Percentiles rank a stretch among this genome's conserved stretches.
Evolutionary conservation across 2,888 invertebrate species (phyloP).

Genomic region (Apocheima hispidaria): DNA sequence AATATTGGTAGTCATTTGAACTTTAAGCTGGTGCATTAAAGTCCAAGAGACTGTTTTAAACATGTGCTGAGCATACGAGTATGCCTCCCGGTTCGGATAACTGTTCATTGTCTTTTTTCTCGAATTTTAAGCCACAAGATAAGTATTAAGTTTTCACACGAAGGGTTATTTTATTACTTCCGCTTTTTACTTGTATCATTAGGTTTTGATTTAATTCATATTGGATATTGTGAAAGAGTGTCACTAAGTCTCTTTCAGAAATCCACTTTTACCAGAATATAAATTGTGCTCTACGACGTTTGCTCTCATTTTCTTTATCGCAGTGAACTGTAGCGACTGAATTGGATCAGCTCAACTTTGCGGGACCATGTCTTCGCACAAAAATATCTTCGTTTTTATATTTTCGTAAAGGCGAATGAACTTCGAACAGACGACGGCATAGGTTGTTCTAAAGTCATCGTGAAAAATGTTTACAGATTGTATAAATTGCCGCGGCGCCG

Average conservation of each 20-base stretch:
- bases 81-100: slow-evolving; percentile 36
- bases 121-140: slow-evolving; percentile 10
- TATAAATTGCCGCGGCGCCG: slow-evolving; percentile 23
- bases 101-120: slow-evolving; percentile 43
- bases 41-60: slow-evolving; percentile 8
- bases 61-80: slow-evolving; percentile 31
- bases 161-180: slow-evolving; percentile 20
- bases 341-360: slow-evolving; percentile 32
- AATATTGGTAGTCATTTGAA: slow-evolving; percentile 1
- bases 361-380: slow-evolving; percentile 41
- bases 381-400: slow-evolving; percentile 45
- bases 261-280: slow-evolving; percentile 3
- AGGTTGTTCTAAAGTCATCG: slow-evolving; percentile 48
- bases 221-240: not conserved
- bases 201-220: not conserved
- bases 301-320: slow-evolving; percentile 16
- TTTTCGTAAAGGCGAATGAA: slow-evolving; percentile 46
- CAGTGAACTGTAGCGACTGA: slow-evolving; percentile 16
- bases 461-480: slow-evolving; percentile 44
- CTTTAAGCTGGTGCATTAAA: slow-evolving; percentile 15
- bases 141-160: slow-evolving; percentile 19
- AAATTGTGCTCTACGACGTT: slow-evolving; percentile 6
- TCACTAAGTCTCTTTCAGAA: slow-evolving; percentile 2
- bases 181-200: slow-evolving; percentile 2
- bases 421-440: slow-evolving; percentile 42